Conservation (phyloP, 1,140 invertebrate genomes). For the Atta cephalotes region DNA sequence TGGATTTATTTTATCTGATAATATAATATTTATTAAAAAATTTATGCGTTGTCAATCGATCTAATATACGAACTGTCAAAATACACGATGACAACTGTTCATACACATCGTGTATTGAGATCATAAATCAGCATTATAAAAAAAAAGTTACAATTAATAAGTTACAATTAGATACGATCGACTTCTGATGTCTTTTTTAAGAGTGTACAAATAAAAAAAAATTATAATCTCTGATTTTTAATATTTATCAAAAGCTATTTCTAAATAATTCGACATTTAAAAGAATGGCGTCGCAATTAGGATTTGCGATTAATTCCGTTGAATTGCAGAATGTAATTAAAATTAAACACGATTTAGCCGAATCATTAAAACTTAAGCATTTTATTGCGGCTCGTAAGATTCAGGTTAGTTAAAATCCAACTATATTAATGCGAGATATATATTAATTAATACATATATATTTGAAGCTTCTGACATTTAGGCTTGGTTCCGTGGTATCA, state of each 20-base stretch:
- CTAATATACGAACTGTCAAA: neutral
- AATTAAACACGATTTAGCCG: constrained; percentile 51
- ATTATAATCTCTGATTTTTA: neutral
- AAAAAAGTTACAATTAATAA: neutral
- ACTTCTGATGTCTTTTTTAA: neutral
- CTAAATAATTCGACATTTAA: neutral
- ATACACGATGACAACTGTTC: neutral
- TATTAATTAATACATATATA: neutral
- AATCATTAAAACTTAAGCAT: constrained; percentile 56
- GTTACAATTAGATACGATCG: neutral
- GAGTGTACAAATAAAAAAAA: neutral
- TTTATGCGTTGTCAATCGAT: neutral
- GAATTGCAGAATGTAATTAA: constrained; percentile 67
- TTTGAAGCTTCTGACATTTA: constrained; percentile 26
- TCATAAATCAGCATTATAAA: too few relatives aligned
- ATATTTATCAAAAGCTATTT: neutral
- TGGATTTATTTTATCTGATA: too few relatives aligned
- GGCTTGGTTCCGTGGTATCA: constrained; percentile 78
- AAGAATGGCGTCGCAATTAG: constrained; percentile 70
- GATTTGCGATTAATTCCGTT: constrained; percentile 46
- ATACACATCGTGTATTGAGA: neutral
- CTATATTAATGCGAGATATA: neutral
- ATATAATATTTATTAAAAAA: too few relatives aligned
- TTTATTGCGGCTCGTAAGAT: constrained; percentile 78
- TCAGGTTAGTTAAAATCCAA: constrained; percentile 70